Evolutionary conservation across 1,140 invertebrate genomes (phyloP).

Genomic region (Drosophila serrata): DNA sequence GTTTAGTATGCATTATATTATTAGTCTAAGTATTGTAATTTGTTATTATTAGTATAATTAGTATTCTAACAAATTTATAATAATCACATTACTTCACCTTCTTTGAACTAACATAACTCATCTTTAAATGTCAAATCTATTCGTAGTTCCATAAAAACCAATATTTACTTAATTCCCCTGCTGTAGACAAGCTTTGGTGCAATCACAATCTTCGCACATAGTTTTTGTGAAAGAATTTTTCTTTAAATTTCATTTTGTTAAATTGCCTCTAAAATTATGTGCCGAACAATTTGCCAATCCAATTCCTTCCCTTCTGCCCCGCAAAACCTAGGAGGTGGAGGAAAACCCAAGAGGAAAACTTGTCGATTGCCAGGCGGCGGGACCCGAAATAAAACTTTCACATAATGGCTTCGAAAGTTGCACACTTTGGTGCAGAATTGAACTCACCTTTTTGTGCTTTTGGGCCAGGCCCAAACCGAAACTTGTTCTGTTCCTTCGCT

Average conservation of each 20-base stretch:
- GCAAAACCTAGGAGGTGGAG: slow-evolving; percentile 35
- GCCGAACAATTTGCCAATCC: slow-evolving; percentile 74
- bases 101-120: not conserved
- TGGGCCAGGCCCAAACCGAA: slow-evolving; percentile 27
- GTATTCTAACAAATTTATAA: no score
- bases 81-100: no score
- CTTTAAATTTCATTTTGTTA: slow-evolving; percentile 61
- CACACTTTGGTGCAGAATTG: slow-evolving; percentile 40
- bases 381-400: slow-evolving; percentile 61
- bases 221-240: slow-evolving; percentile 25
- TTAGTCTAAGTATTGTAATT: no score
- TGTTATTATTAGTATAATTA: no score
- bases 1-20: no score
- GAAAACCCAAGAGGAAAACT: slow-evolving; percentile 45
- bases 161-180: slow-evolving; percentile 7
- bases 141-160: not conserved
- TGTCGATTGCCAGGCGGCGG: slow-evolving; percentile 42
- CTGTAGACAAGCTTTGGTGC: not conserved
- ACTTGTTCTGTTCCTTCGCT: slow-evolving; percentile 46
- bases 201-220: slow-evolving; percentile 16
- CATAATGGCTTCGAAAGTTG: slow-evolving; percentile 55
- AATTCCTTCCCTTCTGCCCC: slow-evolving; percentile 41
- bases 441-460: slow-evolving; percentile 50
- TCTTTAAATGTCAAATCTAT: not conserved
- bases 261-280: slow-evolving; percentile 75